A percentile compares a stretch with the other conserved stretches of the same genome.
These are phyloP conservation scores for Nomia melanderi DNA, from an alignment of 1,140 invertebrate genomes.

Conservation along the genomic window DNA sequence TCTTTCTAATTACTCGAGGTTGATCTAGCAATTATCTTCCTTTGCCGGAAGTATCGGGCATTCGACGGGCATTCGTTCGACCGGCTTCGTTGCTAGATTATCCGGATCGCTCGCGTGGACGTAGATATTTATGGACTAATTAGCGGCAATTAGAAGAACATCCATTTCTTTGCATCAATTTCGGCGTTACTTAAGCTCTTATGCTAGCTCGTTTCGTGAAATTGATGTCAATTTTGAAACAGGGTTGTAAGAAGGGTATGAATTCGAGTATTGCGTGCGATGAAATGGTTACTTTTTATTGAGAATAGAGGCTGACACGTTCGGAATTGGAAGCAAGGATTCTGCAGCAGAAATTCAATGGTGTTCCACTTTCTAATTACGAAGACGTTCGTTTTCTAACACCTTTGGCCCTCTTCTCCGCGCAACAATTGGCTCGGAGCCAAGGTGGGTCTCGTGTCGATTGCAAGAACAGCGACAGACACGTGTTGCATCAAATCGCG, in stretches of 20 bases:
- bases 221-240: no score
- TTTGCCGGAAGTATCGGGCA: not conserved
- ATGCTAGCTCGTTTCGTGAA: no score
- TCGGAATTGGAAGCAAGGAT: not conserved
- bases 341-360: conserved; percentile 4
- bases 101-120: no score
- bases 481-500: conserved; percentile 2
- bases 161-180: no score
- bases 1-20: not conserved
- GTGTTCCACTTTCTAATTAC: conserved; percentile 56
- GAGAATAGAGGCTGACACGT: not conserved
- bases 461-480: conserved; percentile 14
- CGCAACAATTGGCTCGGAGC: conserved; percentile 54
- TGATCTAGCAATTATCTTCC: not conserved
- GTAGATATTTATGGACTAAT: no score
- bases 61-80: no score
- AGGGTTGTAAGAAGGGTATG: no score
- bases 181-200: no score
- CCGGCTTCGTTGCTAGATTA: no score
- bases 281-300: no score
- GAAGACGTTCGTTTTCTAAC: conserved; percentile 48
- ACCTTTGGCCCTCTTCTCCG: conserved; percentile 39
- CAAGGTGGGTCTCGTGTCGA: conserved; percentile 25
- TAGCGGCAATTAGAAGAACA: no score
- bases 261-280: no score